Base-by-base conservation (phyloP, 2,888 invertebrate genomes). In the Ecliptopera silaceata region DNA sequence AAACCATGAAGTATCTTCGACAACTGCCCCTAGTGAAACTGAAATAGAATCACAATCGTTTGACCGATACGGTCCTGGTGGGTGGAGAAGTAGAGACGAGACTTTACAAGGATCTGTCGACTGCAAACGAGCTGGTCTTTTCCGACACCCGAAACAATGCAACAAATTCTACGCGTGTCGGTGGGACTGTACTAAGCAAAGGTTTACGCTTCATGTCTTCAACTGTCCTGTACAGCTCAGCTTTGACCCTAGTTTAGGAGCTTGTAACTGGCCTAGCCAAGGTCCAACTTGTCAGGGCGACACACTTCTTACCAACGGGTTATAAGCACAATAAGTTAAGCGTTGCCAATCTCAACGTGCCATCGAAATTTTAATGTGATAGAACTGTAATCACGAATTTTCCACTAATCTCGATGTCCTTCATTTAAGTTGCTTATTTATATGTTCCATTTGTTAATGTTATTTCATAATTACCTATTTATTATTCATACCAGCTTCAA, bases 141-240 rank as follows among this genome's bases (percentile, higher is more conserved):
- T 91, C 91, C 92, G 92, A 89, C 96, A 96, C 77, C 96, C 96
- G 0, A 94, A 94, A 64, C 93, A 94, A 70, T 96, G 96, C 74
- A 95, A 96, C 78, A 96, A 96, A 76, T 96, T 96, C 91, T 96
- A 96, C 75, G 94, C 95, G 29, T 96, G 96, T 77, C 93, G 95
- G 80, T 96, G 95, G 95, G 96, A 96, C 77, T 93, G 94, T 63
- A 94, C 93, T 75, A 95, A 96, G 74, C 93, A 95, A 66, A 92
- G 93, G 68, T 96, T 94, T 77, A 95, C 95, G 1, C 90, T 96
- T 5, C 95, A 95, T 72, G 92, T 95, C 1, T 95, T 96, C 80
- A 95, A 95, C 74, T 96, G 96, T 71, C 96, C 96, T 0, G 93
- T 96, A 11, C 95, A 95, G 75, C 86, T 96, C 46, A 95, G 95